Base-by-base conservation (phyloP, 2,888 invertebrate species). In the Acleris cristana region DNA sequence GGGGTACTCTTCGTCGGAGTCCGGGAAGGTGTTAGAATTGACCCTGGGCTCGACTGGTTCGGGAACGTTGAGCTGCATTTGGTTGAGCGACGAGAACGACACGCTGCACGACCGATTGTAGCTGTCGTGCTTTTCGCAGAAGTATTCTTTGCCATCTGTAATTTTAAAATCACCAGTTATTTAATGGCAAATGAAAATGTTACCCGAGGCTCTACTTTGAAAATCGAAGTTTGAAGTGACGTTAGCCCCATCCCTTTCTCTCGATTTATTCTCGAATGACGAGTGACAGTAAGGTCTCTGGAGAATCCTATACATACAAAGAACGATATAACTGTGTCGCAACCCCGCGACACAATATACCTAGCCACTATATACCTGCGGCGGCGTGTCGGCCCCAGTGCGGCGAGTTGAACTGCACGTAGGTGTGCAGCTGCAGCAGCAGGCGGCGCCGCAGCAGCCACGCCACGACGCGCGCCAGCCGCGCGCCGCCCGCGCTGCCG, bases 371-470 rank as follows among this genome's bases (percentile, higher is more conserved):
- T 21, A 18, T 55, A 51, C 65, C 74, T 45, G 71, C 69, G 65
- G 34, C 78, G n/a, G 76, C 75, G n/a, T 94, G 95, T 80, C 73
- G 95, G 94, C 71, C 96, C 96, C 93, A 97, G 72, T 83, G 87
- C 66, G 89, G 87, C 71, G 89, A 88, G 81, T 91, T 96, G 81
- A 98, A 96, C 89, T 97, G 98, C 70, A 99, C 96, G 79, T 99
- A 99, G 0, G 97, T 98, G 82, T 99, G 99, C 53, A 99, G 91
- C 88, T 99, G 99, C 81, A 98, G 93, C 34, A 99, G 89, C 69
- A 99, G 92, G 73, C 98, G 95, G 75, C 98, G 95, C 76, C 97
- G 97, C 75, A 99, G 90, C 94, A 99, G 94, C 99, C 99, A 99
- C 66, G 98, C 96, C n/a, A 99, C 96, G 85, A 97, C 96, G 79